phyloP scores from a whole-genome alignment of 2,797 vertebrate genomes.

The Pseudochromis fuscus region DNA sequence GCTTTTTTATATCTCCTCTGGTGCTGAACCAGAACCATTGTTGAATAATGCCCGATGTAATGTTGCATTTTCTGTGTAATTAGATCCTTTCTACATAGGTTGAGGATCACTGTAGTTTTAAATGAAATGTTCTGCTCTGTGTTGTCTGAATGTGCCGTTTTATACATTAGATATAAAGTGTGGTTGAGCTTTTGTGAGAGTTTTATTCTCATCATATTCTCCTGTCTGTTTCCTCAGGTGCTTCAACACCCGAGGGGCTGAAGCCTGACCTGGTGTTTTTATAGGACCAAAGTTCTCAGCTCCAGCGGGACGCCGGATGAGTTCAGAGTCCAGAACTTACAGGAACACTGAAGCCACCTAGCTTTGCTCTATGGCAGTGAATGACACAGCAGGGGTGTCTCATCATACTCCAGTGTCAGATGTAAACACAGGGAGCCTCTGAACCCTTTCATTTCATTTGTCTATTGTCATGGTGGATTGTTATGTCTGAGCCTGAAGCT shows the following conservation, averaged over 20 bases:
- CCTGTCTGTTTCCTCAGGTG: constrained; percentile 38
- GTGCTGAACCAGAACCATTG: too few species aligned
- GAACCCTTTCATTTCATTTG: background rate
- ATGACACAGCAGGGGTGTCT: background rate
- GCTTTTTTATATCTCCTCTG: too few species aligned
- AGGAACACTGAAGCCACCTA: background rate
- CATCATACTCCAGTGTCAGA: background rate
- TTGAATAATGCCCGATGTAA: too few species aligned
- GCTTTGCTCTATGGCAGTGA: constrained; percentile 21
- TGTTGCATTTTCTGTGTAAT: too few species aligned
- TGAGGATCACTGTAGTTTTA: too few species aligned
- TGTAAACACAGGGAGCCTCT: constrained; percentile 8
- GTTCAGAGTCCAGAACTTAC: background rate
- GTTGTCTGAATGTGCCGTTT: background rate
- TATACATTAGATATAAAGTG: background rate
- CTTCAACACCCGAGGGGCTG: background rate
- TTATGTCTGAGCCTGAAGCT: constrained; percentile 49
- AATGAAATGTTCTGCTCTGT: too few species aligned
- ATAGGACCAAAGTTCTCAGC: constrained; percentile 1
- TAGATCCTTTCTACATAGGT: background rate
- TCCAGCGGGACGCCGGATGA: background rate
- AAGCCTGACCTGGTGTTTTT: constrained; percentile 2
- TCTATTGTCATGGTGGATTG: constrained; percentile 47
- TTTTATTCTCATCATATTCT: background rate
- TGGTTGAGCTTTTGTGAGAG: background rate